phyloP scores from a whole-genome alignment of 2,888 invertebrate species.

The Leptarthrus brevirostris region DNA sequence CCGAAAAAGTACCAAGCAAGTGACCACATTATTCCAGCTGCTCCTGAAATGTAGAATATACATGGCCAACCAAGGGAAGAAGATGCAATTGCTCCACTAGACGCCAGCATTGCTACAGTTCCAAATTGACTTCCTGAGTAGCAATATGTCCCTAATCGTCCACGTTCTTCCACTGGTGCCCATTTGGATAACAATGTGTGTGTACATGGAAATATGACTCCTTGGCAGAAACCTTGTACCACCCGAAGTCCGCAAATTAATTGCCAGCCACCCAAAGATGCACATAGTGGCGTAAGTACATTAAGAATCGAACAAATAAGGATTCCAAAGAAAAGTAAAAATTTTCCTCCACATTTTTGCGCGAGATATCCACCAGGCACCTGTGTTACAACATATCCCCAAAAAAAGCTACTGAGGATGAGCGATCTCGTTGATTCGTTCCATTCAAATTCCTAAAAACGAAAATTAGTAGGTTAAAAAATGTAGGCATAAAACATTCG shows the following conservation, averaged over 20 bases:
- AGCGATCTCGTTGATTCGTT: constrained; percentile 69
- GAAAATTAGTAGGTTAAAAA: no score
- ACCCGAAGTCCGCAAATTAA: constrained; percentile 73
- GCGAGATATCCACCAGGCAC: constrained; percentile 78
- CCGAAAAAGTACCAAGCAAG: constrained; percentile 73
- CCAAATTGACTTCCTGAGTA: constrained; percentile 83
- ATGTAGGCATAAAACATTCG: no score
- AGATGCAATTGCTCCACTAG: constrained; percentile 79
- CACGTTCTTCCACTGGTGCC: constrained; percentile 77
- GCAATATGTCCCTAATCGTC: constrained; percentile 73
- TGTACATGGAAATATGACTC: constrained; percentile 74
- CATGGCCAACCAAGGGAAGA: constrained; percentile 80
- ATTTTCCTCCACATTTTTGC: constrained; percentile 77
- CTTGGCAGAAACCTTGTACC: constrained; percentile 76
- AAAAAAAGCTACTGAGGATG: constrained; percentile 75
- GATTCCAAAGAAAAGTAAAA: constrained; percentile 71
- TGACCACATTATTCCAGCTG: constrained; percentile 73
- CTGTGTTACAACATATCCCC: constrained; percentile 75
- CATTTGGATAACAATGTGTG: constrained; percentile 78
- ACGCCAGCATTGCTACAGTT: constrained; percentile 78
- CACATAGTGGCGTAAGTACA: constrained; percentile 76
- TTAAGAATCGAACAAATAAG: constrained; percentile 75
- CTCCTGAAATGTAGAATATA: constrained; percentile 80
- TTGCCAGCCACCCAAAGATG: constrained; percentile 73
- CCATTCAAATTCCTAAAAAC: constrained; percentile 72